These are phyloP conservation scores for Acanthisitta chloris DNA, from an alignment of 2,113 vertebrate species.

Conservation along the genomic window DNA sequence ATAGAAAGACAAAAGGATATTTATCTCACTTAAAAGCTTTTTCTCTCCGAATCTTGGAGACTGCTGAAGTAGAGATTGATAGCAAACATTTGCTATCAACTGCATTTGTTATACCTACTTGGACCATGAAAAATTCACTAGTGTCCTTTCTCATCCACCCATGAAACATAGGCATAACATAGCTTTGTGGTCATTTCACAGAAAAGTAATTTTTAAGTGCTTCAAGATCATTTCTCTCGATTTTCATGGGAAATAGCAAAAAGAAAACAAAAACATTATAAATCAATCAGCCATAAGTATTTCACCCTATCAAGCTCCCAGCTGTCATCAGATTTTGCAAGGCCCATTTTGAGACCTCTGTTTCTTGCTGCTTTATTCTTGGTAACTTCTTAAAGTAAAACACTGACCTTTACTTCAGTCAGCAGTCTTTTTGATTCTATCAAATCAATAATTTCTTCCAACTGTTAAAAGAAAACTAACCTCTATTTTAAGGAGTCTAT, in stretches of 20 bases:
- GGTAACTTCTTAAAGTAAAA: background rate
- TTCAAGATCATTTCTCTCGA: background rate
- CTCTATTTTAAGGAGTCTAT: background rate
- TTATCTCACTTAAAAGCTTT: background rate
- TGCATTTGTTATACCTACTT: background rate
- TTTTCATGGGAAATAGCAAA: background rate
- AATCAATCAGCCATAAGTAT: background rate
- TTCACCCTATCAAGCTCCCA: background rate
- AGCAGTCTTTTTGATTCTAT: background rate
- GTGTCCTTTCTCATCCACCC: background rate
- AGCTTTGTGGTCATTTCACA: background rate
- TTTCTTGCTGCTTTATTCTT: background rate
- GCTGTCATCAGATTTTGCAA: background rate
- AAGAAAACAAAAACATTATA: background rate
- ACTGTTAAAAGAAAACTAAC: background rate
- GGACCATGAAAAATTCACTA: background rate
- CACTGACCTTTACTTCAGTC: conserved; percentile 27
- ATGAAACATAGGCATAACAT: background rate
- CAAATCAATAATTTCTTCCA: background rate
- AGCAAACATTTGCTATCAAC: background rate
- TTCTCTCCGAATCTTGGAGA: background rate
- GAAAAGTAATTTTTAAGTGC: background rate
- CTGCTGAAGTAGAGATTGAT: background rate
- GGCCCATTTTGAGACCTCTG: background rate
- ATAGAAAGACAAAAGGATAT: background rate